A percentile compares a stretch with the other conserved stretches of the same genome.
Evolutionary conservation across 2,113 vertebrate species (phyloP).

Genomic region (Menura novaehollandiae): DNA sequence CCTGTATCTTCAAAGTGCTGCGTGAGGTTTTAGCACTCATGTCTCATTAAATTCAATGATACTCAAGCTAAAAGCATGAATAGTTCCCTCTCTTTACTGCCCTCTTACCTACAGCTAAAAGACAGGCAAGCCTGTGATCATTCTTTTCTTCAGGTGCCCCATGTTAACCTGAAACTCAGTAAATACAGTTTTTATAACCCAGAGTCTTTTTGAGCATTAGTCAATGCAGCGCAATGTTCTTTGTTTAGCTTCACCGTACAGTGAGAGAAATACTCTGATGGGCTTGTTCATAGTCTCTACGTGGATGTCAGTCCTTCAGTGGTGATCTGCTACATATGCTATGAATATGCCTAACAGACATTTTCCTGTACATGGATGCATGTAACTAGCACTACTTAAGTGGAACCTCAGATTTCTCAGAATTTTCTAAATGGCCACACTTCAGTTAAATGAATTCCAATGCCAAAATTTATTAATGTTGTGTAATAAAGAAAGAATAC

Average conservation of each 20-base stretch:
- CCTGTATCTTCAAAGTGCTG: neutral
- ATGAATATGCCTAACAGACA: neutral
- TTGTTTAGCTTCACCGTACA: neutral
- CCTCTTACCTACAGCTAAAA: neutral
- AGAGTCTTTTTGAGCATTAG: neutral
- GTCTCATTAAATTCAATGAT: slow-evolving; percentile 28
- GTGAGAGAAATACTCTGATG: neutral
- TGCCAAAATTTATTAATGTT: neutral
- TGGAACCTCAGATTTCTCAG: neutral
- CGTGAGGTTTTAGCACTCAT: neutral
- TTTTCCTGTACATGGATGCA: neutral
- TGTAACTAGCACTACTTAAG: neutral
- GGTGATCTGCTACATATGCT: neutral
- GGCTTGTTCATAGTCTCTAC: neutral
- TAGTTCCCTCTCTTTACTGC: neutral
- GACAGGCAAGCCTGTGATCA: slow-evolving; percentile 22
- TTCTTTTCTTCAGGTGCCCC: neutral
- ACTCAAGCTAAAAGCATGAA: slow-evolving; percentile 5
- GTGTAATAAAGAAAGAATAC: neutral
- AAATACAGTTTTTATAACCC: slow-evolving; percentile 31
- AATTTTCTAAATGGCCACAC: neutral
- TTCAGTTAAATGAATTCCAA: neutral
- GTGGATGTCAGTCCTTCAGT: neutral
- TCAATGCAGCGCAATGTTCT: neutral
- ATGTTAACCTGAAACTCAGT: slow-evolving; percentile 17